phyloP scores from a whole-genome alignment of 2,888 invertebrate species.

The Rhaphigaster nebulosa region DNA sequence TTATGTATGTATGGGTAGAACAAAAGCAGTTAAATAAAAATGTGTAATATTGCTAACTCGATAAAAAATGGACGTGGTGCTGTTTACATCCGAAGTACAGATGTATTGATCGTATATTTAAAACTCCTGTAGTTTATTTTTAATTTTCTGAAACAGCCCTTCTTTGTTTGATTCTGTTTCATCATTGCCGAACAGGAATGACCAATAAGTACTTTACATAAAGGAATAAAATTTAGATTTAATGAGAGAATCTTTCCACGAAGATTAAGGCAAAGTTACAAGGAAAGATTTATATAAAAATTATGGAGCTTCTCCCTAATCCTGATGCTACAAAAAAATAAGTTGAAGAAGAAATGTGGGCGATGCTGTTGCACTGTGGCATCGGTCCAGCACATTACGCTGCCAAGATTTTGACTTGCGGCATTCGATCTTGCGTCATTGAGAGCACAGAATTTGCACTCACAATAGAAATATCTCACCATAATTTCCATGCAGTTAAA shows the following conservation, averaged over 20 bases:
- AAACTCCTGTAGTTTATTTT: too few relatives aligned
- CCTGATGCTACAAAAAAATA: neutral
- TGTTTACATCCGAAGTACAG: too few relatives aligned
- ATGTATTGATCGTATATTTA: too few relatives aligned
- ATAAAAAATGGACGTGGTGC: too few relatives aligned
- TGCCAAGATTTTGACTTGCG: constrained; percentile 18
- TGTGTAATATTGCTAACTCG: too few relatives aligned
- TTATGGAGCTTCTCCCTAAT: neutral
- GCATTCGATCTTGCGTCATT: constrained; percentile 17
- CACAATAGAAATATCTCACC: neutral
- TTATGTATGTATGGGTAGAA: too few relatives aligned
- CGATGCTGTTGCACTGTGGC: neutral
- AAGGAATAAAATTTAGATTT: neutral
- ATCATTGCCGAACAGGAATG: too few relatives aligned
- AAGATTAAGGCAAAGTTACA: neutral
- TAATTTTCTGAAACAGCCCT: too few relatives aligned
- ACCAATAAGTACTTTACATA: too few relatives aligned
- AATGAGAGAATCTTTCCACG: neutral
- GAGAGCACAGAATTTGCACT: constrained; percentile 5
- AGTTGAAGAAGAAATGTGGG: neutral
- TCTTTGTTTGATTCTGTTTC: too few relatives aligned
- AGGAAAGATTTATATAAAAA: neutral
- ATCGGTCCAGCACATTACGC: neutral
- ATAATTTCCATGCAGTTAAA: neutral
- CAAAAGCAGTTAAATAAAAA: too few relatives aligned